phyloP scores from a whole-genome alignment of 1,140 invertebrate species.

The Pantala flavescens region DNA sequence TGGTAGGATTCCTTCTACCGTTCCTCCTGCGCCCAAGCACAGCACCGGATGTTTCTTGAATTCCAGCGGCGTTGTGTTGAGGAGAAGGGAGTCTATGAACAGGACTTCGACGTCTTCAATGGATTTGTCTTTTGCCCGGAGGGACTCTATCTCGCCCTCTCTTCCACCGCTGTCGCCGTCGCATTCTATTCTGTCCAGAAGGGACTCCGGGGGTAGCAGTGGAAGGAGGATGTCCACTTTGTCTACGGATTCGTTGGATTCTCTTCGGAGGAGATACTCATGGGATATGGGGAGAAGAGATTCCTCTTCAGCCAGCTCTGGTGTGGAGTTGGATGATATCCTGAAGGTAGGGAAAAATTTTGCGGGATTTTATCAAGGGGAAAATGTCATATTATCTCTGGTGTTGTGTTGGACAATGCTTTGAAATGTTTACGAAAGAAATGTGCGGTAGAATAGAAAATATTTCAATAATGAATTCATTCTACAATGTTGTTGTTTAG shows the following conservation, averaged over 20 bases:
- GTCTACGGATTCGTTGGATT: constrained; percentile 60
- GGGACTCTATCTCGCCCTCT: neutral
- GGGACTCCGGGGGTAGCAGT: constrained; percentile 29
- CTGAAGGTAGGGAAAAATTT: neutral
- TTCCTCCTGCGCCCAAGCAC: neutral
- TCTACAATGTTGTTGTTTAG: too few relatives aligned
- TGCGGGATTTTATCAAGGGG: too few relatives aligned
- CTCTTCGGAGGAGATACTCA: constrained; percentile 45
- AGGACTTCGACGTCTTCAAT: constrained; percentile 23
- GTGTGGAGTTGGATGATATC: constrained; percentile 39
- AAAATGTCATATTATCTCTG: too few relatives aligned
- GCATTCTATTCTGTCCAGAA: constrained; percentile 20
- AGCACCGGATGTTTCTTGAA: neutral
- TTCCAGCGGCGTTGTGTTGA: neutral
- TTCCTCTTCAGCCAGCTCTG: constrained; percentile 43
- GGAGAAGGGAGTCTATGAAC: constrained; percentile 41
- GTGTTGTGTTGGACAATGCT: too few relatives aligned
- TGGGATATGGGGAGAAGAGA: constrained; percentile 54
- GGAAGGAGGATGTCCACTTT: constrained; percentile 23
- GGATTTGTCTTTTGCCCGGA: neutral
- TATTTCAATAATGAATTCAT: too few relatives aligned
- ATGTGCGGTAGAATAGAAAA: too few relatives aligned
- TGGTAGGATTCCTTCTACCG: neutral
- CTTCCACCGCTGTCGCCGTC: neutral
- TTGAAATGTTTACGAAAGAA: too few relatives aligned